Evolutionary conservation across 2,113 vertebrate genomes (phyloP), one percentile per base, ranked within the genome.

Genomic region (Chionis minor): DNA sequence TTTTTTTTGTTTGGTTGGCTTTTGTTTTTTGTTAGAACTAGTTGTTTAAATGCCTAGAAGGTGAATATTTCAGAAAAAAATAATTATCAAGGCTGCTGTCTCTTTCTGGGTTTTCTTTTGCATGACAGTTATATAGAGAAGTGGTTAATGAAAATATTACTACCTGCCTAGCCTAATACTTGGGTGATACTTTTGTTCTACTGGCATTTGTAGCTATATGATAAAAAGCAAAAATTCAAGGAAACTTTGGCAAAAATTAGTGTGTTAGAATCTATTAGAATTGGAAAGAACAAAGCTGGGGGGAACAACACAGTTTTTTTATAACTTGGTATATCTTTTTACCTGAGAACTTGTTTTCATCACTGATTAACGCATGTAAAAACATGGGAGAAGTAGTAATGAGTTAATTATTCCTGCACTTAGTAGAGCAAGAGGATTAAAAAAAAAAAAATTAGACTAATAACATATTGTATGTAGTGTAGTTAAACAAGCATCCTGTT

Each of bases 331-430:
- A 71, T 22, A 32, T 38, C 18, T n/a, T 75, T 83, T 52, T 56
- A 6, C 30, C 14, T 27, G 21, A 81, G 20, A 86, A n/a, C 67
- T 95, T 94, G 56, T 33, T 35, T 55, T 90, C 14, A 9, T 92
- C 86, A 51, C 20, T 75, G 28, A 17, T 61, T 93, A 90, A 95
- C 40, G 88, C 20, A 59, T 92, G 93, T 88, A 67, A 93, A 96
- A 91, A 70, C 20, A 1, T 7, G 24, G 52, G 15, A 81, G 13
- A 38, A 86, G 45, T 61, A 79, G 58, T 78, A 71, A n/a, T 69
- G 73, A 94, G 72, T 92, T 96, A 94, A 40, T 81, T 92, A 96
- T 97, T 97, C 92, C 91, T 90, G 71, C 70, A 95, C 6, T 96
- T 91, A 86, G 26, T 70, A 65, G 20, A n/a, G 22, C 35, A 42